These are phyloP conservation scores for Porites divaricata DNA, from an alignment of 92 coral and sea anemone species.

Conservation along the genomic window DNA sequence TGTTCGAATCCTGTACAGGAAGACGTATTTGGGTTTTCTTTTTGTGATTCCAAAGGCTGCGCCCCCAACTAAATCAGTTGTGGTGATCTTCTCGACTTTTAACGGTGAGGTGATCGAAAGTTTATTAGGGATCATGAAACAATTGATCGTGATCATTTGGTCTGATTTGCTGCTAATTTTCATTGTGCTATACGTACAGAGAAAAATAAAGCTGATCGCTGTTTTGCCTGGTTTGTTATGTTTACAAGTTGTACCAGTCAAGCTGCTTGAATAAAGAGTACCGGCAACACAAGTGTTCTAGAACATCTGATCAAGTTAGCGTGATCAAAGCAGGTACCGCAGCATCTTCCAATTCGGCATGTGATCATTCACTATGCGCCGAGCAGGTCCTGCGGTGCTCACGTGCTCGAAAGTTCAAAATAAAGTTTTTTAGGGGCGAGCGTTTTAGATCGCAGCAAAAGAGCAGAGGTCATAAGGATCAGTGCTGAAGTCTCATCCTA, in stretches of 20 bases:
- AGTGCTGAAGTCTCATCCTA: too few relatives aligned
- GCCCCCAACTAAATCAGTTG: too few relatives aligned
- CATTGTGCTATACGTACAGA: neutral
- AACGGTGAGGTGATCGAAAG: too few relatives aligned
- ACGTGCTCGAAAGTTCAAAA: neutral
- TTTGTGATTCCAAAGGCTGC: too few relatives aligned
- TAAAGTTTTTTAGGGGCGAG: neutral
- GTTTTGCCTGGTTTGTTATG: neutral
- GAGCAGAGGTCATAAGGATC: neutral
- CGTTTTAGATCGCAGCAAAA: neutral
- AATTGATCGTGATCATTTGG: too few relatives aligned
- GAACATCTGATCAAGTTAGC: constrained; percentile 18
- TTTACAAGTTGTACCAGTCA: neutral
- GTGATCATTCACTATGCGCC: too few relatives aligned
- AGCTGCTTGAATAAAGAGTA: neutral
- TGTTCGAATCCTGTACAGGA: too few relatives aligned
- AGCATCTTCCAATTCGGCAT: neutral
- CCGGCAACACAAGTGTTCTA: neutral
- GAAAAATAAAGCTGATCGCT: too few relatives aligned
- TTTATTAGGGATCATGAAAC: too few relatives aligned
- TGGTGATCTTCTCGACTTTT: too few relatives aligned
- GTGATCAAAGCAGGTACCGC: constrained; percentile 16
- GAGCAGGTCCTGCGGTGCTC: neutral
- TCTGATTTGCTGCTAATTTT: neutral
- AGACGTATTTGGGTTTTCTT: too few relatives aligned